Conservation (phyloP, 2,888 invertebrate genomes). For the Limnephilus lunatus region DNA sequence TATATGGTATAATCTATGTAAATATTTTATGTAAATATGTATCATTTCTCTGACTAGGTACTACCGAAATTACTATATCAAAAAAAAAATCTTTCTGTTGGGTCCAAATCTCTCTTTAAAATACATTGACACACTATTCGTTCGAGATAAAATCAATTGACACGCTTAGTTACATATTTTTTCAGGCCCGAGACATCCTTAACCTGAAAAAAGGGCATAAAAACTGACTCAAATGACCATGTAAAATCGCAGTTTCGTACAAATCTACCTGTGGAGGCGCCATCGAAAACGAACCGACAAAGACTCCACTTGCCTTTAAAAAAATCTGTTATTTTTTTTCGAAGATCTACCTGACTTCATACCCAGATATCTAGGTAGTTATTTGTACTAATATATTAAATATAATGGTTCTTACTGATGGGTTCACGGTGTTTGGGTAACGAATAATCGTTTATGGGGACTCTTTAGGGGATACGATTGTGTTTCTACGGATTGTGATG, state of each 20-base stretch:
- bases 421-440: neutral
- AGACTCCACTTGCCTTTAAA: neutral
- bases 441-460: neutral
- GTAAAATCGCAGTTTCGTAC: neutral
- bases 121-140: neutral
- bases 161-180: neutral
- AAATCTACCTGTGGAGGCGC: neutral
- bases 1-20: too few species aligned
- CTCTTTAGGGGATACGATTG: neutral
- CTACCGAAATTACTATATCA: neutral
- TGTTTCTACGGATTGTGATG: neutral
- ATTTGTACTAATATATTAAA: neutral
- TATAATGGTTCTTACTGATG: constrained; percentile 2
- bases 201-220: neutral
- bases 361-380: neutral
- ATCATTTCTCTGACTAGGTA: too few species aligned
- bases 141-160: neutral
- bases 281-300: neutral
- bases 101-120: neutral
- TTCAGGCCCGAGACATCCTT: neutral
- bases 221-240: constrained; percentile 2
- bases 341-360: neutral
- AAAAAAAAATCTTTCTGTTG: neutral
- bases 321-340: constrained; percentile 2
- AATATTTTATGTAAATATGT: too few species aligned